phyloP scores from a whole-genome alignment of 2,113 vertebrate species.

The Trematomus loennbergii region DNA sequence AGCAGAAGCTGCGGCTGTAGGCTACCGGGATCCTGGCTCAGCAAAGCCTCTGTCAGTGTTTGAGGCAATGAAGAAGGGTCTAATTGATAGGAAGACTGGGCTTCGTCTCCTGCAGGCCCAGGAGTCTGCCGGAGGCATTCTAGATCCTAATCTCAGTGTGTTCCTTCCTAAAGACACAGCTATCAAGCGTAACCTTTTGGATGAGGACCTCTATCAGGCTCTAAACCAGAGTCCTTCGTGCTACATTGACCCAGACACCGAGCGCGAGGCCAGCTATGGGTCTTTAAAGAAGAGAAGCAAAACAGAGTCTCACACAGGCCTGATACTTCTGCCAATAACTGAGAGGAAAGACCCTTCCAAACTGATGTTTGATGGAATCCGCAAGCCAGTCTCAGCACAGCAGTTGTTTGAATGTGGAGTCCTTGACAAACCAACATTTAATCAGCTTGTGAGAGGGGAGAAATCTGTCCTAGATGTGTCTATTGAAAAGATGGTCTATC shows the following conservation, averaged over 20 bases:
- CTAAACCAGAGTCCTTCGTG: conserved; percentile 81
- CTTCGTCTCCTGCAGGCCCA: conserved; percentile 92
- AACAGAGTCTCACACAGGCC: conserved; percentile 86
- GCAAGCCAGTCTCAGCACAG: conserved; percentile 91
- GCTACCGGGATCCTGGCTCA: conserved; percentile 88
- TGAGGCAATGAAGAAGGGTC: conserved; percentile 92
- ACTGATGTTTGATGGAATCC: conserved; percentile 89
- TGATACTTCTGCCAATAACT: conserved; percentile 82
- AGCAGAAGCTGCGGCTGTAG: conserved; percentile 90
- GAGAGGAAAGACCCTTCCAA: conserved; percentile 87
- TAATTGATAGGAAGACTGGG: conserved; percentile 78
- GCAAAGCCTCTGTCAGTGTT: conserved; percentile 87
- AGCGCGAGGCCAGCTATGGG: conserved; percentile 79
- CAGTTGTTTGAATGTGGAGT: conserved; percentile 92
- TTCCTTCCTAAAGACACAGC: conserved; percentile 91
- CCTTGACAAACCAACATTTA: conserved; percentile 88
- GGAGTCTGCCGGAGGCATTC: conserved; percentile 90
- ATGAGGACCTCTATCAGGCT: conserved; percentile 84
- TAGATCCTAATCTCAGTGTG: conserved; percentile 92
- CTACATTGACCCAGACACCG: conserved; percentile 66
- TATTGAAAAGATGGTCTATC: conserved; percentile 88
- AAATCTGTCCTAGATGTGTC: conserved; percentile 90
- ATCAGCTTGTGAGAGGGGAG: conserved; percentile 89
- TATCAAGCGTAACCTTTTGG: conserved; percentile 89
- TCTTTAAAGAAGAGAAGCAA: conserved; percentile 86